phyloP scores from a whole-genome alignment of 2,888 invertebrate species.

The Hymenopus coronatus region DNA sequence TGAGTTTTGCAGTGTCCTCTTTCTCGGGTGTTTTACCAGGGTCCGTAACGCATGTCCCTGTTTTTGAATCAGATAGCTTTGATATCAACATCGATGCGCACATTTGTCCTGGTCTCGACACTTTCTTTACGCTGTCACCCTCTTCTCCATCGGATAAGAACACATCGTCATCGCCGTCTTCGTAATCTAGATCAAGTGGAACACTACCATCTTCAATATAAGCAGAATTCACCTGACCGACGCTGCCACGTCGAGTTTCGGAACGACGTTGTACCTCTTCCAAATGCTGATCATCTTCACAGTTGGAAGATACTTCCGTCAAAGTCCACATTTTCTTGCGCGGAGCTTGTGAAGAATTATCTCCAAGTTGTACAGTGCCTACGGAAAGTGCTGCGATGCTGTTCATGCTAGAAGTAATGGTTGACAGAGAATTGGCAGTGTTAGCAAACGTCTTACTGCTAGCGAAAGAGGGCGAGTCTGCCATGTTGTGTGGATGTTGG shows the following conservation, averaged over 20 bases:
- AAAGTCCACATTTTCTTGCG: slow-evolving; percentile 30
- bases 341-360: background rate
- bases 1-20: background rate
- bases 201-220: background rate
- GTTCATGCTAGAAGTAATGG: slow-evolving; percentile 7
- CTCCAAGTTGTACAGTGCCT: background rate
- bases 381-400: background rate
- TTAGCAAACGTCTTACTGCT: background rate
- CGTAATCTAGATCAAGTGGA: background rate
- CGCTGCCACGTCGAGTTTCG: background rate
- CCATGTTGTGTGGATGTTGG: slow-evolving; percentile 4
- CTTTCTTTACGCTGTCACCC: background rate
- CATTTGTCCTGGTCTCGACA: background rate
- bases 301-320: slow-evolving; percentile 29
- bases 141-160: background rate
- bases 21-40: background rate
- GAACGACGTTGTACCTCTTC: background rate
- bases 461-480: slow-evolving; percentile 6
- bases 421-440: background rate
- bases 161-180: slow-evolving; percentile 1
- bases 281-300: slow-evolving; percentile 24
- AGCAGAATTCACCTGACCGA: slow-evolving; percentile 10
- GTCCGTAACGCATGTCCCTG: background rate
- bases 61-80: background rate
- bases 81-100: background rate